These are phyloP conservation scores for Andricus quercusramuli DNA, from an alignment of 2,888 invertebrate species.

Conservation along the genomic window DNA sequence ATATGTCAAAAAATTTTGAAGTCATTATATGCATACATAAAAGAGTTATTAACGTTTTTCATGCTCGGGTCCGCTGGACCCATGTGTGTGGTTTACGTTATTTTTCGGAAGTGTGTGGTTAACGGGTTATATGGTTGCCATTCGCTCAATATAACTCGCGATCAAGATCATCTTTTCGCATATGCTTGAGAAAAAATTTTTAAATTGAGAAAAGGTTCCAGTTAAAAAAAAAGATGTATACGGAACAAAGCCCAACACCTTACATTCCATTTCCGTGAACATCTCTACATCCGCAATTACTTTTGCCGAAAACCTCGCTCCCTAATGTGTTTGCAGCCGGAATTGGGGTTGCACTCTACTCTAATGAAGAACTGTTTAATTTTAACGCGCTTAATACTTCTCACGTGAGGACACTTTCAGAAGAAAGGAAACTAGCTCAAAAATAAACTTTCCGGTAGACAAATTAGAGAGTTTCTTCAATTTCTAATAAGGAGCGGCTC, in stretches of 20 bases:
- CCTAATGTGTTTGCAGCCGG: slow-evolving; percentile 66
- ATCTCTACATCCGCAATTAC: slow-evolving; percentile 60
- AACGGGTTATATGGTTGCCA: too few species aligned
- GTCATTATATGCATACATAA: too few species aligned
- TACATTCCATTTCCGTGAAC: slow-evolving; percentile 44
- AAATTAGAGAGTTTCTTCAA: not conserved
- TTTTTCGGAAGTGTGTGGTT: too few species aligned
- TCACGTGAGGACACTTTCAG: not conserved
- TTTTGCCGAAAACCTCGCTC: slow-evolving; percentile 50
- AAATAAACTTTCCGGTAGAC: not conserved
- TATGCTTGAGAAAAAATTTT: too few species aligned
- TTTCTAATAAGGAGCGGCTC: too few species aligned
- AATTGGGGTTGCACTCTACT: slow-evolving; percentile 59
- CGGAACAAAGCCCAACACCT: slow-evolving; percentile 25
- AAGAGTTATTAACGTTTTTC: too few species aligned
- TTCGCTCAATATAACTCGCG: too few species aligned
- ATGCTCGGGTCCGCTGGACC: too few species aligned
- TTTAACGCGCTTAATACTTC: slow-evolving; percentile 41
- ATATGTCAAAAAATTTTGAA: too few species aligned
- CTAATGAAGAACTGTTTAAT: slow-evolving; percentile 66
- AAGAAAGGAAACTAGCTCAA: not conserved
- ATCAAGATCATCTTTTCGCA: too few species aligned
- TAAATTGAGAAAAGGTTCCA: not conserved
- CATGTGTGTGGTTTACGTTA: too few species aligned
- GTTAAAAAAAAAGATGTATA: slow-evolving; percentile 3